These are phyloP conservation scores for Typhlichthys subterraneus DNA, from an alignment of 2,797 vertebrate species.

Conservation along the genomic window DNA sequence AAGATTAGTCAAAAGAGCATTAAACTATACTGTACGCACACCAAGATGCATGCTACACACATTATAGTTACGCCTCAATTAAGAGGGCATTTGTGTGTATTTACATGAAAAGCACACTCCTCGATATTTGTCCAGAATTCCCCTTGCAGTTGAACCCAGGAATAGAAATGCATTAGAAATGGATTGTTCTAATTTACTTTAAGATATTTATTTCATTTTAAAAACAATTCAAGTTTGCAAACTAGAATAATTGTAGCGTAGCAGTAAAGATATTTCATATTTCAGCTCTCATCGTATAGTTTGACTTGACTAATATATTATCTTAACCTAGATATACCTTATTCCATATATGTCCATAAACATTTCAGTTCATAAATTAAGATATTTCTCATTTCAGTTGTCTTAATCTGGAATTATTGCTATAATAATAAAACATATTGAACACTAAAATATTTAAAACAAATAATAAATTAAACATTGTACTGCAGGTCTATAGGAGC, in stretches of 20 bases:
- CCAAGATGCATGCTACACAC: neutral
- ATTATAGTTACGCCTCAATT: no score
- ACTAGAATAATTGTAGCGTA: no score
- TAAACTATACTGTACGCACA: neutral
- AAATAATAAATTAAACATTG: slow-evolving; percentile 45
- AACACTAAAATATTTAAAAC: slow-evolving; percentile 31
- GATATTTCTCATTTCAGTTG: slow-evolving; percentile 33
- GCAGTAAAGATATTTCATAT: neutral
- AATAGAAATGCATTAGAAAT: no score
- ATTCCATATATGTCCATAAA: slow-evolving; percentile 6
- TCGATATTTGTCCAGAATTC: no score
- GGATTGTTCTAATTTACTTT: no score
- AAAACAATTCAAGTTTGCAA: no score
- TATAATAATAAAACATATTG: slow-evolving; percentile 27
- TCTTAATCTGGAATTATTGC: slow-evolving; percentile 49
- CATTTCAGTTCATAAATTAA: slow-evolving; percentile 31
- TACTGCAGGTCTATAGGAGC: slow-evolving; percentile 20
- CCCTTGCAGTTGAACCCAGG: no score
- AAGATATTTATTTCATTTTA: no score
- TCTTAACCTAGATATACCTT: neutral
- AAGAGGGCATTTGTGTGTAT: no score
- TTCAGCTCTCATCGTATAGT: slow-evolving; percentile 7
- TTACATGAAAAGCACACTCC: no score
- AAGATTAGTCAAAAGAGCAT: neutral
- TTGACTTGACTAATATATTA: neutral